Percentiles rank a stretch among this genome's conserved stretches.
phyloP scores from a whole-genome alignment of 2,797 vertebrate genomes.

The Streptopelia turtur region DNA sequence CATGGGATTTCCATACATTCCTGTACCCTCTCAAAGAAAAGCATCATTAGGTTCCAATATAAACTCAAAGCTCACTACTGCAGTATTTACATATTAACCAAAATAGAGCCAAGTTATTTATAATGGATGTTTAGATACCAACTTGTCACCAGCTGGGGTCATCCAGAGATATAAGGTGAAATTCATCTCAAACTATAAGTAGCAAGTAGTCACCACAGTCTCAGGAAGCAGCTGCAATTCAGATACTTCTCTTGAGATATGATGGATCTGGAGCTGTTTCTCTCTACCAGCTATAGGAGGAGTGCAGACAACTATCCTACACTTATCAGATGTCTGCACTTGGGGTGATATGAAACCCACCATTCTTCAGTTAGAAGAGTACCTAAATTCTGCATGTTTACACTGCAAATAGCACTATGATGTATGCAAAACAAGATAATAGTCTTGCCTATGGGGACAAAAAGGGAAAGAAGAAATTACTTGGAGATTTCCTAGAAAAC shows the following conservation, averaged over 20 bases:
- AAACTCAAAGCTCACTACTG: neutral
- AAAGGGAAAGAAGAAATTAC: neutral
- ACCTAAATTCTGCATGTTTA: neutral
- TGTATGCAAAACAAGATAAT: neutral
- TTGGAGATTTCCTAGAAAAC: neutral
- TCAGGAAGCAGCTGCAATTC: neutral
- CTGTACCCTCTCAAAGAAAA: neutral
- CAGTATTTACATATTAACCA: neutral
- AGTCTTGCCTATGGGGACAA: neutral
- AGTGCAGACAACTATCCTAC: neutral
- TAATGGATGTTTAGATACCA: neutral
- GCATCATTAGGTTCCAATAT: neutral
- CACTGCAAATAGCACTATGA: neutral
- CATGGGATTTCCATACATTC: neutral
- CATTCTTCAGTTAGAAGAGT: neutral
- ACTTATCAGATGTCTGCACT: neutral
- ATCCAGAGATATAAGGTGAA: neutral
- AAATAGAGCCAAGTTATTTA: neutral
- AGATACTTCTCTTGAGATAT: neutral
- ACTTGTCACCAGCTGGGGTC: neutral
- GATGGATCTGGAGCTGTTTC: neutral
- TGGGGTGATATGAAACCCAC: neutral
- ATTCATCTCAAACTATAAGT: neutral
- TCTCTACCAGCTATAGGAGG: neutral
- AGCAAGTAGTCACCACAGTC: neutral